These are phyloP conservation scores for Macquaria ambigua DNA, from an alignment of 2,113 vertebrate species.

Conservation along the genomic window DNA sequence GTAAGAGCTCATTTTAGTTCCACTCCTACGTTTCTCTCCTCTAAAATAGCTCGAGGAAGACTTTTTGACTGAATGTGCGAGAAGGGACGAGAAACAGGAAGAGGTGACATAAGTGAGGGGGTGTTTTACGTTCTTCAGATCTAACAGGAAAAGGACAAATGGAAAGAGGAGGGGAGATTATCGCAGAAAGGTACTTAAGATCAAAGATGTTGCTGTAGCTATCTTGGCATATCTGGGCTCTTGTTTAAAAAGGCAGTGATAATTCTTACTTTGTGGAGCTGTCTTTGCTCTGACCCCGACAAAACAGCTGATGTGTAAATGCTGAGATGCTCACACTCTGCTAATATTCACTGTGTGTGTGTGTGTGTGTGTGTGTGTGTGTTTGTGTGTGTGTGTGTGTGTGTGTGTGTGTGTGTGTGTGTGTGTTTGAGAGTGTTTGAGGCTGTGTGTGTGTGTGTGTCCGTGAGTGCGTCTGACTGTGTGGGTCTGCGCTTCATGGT, in stretches of 20 bases:
- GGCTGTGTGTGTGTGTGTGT: neutral
- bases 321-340: constrained; percentile 5
- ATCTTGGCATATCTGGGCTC: constrained; percentile 1
- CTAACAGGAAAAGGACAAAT: constrained; percentile 14
- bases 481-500: constrained; percentile 35
- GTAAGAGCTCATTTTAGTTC: constrained; percentile 82
- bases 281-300: constrained; percentile 27
- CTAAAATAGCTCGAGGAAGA: constrained; percentile 33
- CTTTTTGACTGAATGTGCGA: constrained; percentile 3
- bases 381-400: neutral
- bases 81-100: neutral
- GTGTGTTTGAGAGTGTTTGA: neutral
- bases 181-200: neutral
- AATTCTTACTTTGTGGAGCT: constrained; percentile 29
- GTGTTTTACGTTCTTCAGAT: constrained; percentile 9
- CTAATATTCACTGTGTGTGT: constrained; percentile 4
- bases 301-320: constrained; percentile 57
- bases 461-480: neutral
- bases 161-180: neutral
- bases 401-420: neutral
- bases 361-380: neutral
- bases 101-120: neutral
- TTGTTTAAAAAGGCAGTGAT: constrained; percentile 20
- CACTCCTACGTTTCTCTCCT: neutral
- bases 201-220: constrained; percentile 20